Percentiles rank a stretch among this genome's conserved stretches.
These are phyloP conservation scores for Lampris megalopsis DNA, from an alignment of 2,113 vertebrate genomes.

Conservation along the genomic window DNA sequence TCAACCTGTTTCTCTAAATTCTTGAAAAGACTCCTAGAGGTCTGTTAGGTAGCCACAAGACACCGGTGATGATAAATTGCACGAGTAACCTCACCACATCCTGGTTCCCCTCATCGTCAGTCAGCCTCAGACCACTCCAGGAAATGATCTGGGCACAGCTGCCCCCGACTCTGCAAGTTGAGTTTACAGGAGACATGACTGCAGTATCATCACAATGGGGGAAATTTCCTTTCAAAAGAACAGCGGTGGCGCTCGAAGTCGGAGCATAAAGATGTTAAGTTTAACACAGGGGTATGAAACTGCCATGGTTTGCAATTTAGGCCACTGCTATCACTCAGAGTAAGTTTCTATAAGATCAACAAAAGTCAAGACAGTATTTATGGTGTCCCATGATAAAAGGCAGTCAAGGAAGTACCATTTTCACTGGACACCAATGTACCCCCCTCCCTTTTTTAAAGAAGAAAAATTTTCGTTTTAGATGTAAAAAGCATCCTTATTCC, in stretches of 20 bases:
- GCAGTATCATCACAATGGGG: slow-evolving; percentile 9
- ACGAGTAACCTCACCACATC: slow-evolving; percentile 28
- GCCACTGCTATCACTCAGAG: too few relatives aligned
- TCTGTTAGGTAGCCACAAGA: slow-evolving; percentile 1
- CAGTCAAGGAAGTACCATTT: too few relatives aligned
- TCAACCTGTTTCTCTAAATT: background rate
- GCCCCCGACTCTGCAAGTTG: slow-evolving; percentile 28
- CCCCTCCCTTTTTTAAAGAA: background rate
- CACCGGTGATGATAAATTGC: slow-evolving; percentile 11
- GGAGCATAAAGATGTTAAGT: background rate
- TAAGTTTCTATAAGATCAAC: too few relatives aligned
- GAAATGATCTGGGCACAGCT: slow-evolving; percentile 52
- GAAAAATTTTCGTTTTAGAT: slow-evolving; percentile 36
- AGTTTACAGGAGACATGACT: background rate
- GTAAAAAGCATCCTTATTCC: slow-evolving; percentile 51
- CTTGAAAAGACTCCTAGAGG: background rate
- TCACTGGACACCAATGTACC: too few relatives aligned
- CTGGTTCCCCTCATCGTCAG: slow-evolving; percentile 27
- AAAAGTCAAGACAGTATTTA: too few relatives aligned
- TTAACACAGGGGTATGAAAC: too few relatives aligned
- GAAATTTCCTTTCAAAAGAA: background rate
- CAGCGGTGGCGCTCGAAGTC: background rate
- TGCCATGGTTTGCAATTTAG: too few relatives aligned
- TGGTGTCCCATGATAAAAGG: too few relatives aligned
- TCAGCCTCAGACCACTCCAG: slow-evolving; percentile 52